Percentiles rank a stretch among this genome's conserved stretches.
phyloP scores from a whole-genome alignment of 2,797 vertebrate species.

The Schizothorax lantsangensis region DNA sequence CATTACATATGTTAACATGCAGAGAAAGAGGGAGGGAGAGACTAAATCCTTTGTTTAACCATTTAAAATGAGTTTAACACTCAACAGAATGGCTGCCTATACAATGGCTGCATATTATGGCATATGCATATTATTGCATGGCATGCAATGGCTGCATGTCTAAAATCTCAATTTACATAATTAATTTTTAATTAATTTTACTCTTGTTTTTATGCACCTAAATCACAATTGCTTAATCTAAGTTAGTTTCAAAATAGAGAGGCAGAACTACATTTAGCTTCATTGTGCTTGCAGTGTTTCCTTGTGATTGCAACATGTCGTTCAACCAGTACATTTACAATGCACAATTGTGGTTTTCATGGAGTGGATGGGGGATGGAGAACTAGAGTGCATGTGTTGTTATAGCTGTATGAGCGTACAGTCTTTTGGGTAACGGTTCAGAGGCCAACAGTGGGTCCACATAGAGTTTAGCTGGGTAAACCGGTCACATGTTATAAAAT shows the following conservation, averaged over 20 bases:
- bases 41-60: slow-evolving; percentile 17
- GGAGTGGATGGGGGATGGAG: slow-evolving; percentile 47
- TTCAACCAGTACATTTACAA: slow-evolving; percentile 35
- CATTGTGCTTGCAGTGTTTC: slow-evolving; percentile 3
- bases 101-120: neutral
- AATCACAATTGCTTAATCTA: slow-evolving; percentile 6
- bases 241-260: neutral
- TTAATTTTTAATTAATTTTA: neutral
- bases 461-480: slow-evolving; percentile 70
- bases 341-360: slow-evolving; percentile 41
- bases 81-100: neutral
- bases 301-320: slow-evolving; percentile 13
- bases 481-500: slow-evolving; percentile 27
- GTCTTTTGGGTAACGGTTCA: slow-evolving; percentile 75
- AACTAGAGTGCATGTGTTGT: slow-evolving; percentile 67
- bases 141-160: too few species aligned
- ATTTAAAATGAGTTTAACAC: neutral
- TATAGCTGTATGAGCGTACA: slow-evolving; percentile 73
- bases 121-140: too few species aligned
- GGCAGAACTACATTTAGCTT: neutral
- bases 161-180: neutral
- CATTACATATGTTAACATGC: slow-evolving; percentile 35
- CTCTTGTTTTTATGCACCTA: neutral
- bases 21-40: slow-evolving; percentile 1
- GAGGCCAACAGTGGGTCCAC: slow-evolving; percentile 67